phyloP scores from a whole-genome alignment of 1,140 invertebrate genomes.

The Caenorhabditis elegans region DNA sequence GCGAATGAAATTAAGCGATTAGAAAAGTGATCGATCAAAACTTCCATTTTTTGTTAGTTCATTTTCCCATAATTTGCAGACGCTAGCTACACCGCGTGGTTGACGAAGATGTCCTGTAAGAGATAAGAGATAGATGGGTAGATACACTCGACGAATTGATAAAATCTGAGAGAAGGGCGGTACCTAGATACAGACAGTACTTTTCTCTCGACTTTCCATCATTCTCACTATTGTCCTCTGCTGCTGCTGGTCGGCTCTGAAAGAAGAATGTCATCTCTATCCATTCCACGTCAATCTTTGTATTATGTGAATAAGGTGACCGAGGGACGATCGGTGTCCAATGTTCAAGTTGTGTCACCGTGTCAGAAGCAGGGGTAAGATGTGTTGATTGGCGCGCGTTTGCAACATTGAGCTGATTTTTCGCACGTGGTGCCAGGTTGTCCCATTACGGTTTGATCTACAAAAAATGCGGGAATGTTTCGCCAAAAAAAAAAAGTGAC shows the following conservation, averaged over 20 bases:
- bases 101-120: background rate
- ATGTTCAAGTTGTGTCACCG: background rate
- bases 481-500: no score
- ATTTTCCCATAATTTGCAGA: background rate
- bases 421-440: no score
- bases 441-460: no score
- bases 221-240: background rate
- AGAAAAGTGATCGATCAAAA: background rate
- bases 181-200: background rate
- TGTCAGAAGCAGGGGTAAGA: constrained; percentile 6
- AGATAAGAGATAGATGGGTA: background rate
- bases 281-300: background rate
- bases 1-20: background rate
- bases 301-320: background rate
- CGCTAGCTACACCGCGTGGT: background rate
- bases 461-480: no score
- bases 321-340: background rate
- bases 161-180: background rate
- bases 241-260: background rate
- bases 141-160: no score
- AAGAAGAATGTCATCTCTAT: background rate
- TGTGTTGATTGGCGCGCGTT: no score
- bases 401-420: no score
- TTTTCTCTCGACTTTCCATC: background rate
- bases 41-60: background rate